Evolutionary conservation across 2,888 invertebrate species (phyloP), one percentile per base, ranked within the genome.

Genomic region (Cosmopolites sordidus): DNA sequence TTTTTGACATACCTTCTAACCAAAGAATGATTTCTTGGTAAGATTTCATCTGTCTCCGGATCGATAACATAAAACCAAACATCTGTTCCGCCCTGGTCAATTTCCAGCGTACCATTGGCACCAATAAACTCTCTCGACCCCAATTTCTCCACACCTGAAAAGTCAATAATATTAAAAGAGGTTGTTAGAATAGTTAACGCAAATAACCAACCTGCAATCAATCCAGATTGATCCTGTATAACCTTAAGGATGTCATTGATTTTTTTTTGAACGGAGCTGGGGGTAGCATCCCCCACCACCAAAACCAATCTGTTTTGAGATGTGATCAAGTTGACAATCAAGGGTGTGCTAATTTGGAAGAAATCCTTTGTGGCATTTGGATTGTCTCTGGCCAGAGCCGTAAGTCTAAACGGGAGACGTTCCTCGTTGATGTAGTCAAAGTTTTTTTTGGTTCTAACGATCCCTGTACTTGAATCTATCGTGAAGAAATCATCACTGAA

Each of bases 41-140:
- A 72, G 60, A 93, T 87, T 44, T 76, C 76, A 58, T 90, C 91
- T 0, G 83, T 85, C 47, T 77, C 79, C 0, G 92, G 92, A 74
- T 93, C 89, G 1, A 93, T 78, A 0, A 87, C 80, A 65, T 92
- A 92, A 70, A 94, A 83, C 90, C 92, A 92, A 4, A 92, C 82
- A 64, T 93, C 92, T 0, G 92, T 90, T 5, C 88, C 89, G 4
- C 79, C 78, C 0, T 81, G 76, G 68, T 89, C 87, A 29, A 74
- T 74, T 62, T 86, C 85, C 15, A 91, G 71, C 0, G 89, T 87
- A 2, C 87, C 86, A 68, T 91, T 92, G 44, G 81, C 83, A 9
- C 83, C 83, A 8, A 87, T 69, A 60, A 79, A 84, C 67, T 89
- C 86, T 48, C 87, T 80, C 1, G 86, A 81, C n/a, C 88, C 84